phyloP scores from a whole-genome alignment of 2,888 invertebrate genomes.

The Euphydryas editha region DNA sequence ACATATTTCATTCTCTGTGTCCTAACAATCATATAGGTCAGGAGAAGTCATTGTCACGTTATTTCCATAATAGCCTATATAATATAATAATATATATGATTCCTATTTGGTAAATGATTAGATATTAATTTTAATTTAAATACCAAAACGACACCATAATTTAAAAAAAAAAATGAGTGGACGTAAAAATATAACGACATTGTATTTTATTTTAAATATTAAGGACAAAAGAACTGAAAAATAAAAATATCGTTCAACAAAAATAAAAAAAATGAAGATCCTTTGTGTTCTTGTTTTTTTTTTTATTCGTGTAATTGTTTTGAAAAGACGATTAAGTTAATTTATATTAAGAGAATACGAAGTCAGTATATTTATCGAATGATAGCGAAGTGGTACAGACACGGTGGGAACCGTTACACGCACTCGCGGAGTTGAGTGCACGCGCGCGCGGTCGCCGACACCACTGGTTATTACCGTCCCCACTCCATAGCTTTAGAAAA shows the following conservation, averaged over 20 bases:
- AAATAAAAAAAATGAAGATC: too few species aligned
- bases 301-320: background rate
- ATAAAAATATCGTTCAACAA: too few species aligned
- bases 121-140: too few species aligned
- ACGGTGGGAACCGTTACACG: constrained; percentile 74
- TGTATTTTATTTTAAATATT: too few species aligned
- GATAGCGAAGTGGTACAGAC: constrained; percentile 53
- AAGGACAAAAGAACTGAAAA: too few species aligned
- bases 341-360: constrained; percentile 15
- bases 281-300: background rate
- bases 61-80: background rate
- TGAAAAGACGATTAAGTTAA: background rate
- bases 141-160: too few species aligned
- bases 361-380: constrained; percentile 41
- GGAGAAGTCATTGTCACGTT: constrained; percentile 35
- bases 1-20: constrained; percentile 70
- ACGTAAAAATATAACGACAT: too few species aligned
- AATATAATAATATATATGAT: background rate
- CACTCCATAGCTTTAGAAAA: constrained; percentile 42
- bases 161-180: too few species aligned
- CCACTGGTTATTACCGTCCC: constrained; percentile 58
- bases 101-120: too few species aligned
- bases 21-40: constrained; percentile 67
- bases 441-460: constrained; percentile 79
- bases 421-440: constrained; percentile 77